A percentile compares a stretch with the other conserved stretches of the same genome.
Evolutionary conservation across 2,888 invertebrate genomes (phyloP).

Genomic region (Phania funesta): DNA sequence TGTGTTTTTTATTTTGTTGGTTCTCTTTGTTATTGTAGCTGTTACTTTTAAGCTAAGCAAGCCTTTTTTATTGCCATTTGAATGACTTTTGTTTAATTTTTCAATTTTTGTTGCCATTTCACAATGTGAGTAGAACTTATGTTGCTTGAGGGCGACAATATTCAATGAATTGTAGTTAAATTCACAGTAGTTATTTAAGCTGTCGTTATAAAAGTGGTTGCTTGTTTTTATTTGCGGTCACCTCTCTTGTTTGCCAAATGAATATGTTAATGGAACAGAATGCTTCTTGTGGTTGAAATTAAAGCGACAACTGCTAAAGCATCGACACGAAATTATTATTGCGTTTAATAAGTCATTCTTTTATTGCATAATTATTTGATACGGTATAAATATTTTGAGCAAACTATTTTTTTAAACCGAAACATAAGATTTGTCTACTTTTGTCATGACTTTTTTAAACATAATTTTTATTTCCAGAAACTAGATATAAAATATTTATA

Average conservation of each 20-base stretch:
- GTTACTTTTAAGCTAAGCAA: conserved; percentile 75
- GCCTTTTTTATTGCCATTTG: conserved; percentile 77
- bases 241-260: conserved; percentile 64
- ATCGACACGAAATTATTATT: too few species aligned
- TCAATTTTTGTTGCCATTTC: background rate
- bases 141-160: conserved; percentile 42
- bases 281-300: background rate
- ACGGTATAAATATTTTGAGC: too few species aligned
- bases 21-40: conserved; percentile 10
- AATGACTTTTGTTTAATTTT: conserved; percentile 70
- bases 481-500: too few species aligned
- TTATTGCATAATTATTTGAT: too few species aligned
- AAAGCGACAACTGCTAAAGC: background rate
- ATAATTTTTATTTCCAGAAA: too few species aligned
- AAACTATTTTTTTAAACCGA: too few species aligned
- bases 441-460: too few species aligned
- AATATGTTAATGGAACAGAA: background rate
- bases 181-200: conserved; percentile 8
- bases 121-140: conserved; percentile 27
- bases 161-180: conserved; percentile 53
- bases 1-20: conserved; percentile 16
- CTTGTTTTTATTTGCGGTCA: conserved; percentile 65
- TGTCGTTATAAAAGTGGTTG: conserved; percentile 38
- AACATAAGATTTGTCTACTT: too few species aligned
- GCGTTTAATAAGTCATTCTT: too few species aligned